Evolutionary conservation across 2,888 invertebrate species (phyloP), one percentile per base, ranked within the genome.

Genomic region (Sepiola atlantica): DNA sequence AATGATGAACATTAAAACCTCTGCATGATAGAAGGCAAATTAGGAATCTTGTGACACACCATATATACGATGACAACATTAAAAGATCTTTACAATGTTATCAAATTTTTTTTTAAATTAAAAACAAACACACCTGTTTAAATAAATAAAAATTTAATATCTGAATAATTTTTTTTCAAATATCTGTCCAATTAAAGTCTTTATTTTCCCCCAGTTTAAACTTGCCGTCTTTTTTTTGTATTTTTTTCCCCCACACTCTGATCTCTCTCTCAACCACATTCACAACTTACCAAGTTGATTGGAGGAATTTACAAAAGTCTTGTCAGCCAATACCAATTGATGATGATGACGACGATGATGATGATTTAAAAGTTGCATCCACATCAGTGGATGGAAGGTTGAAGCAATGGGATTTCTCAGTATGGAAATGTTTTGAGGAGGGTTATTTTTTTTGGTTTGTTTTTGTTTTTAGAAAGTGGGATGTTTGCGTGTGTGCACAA

Each of bases 131-230:
- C 77, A 77, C 8, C 45, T 77, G 10, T 77, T 77, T 77, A 77
- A 77, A 77, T 77, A 77, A 77, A 77, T 77, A 77, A 77, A 77
- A 77, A 77, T 77, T 77, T 77, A 77, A 77, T 77, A 77, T 77
- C 77, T 77, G 77, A 77, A 77, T 77, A 77, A 77, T 32, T 77
- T 8, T n/a, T 45, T 45, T 77, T 77, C 77, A 77, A 77, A 77
- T 77, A 77, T 77, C 77, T 77, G 77, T 77, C 77, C 77, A 77
- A 77, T 32, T 77, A 77, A 77, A 77, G 77, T 77, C 32, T 77
- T 77, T 77, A 77, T 77, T 45, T 45, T 32, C 3, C 32, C 77
- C n/a, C n/a, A 77, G 77, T 77, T 77, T 77, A 77, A 77, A 77
- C 10, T 77, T 32, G 77, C 77, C n/a, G 3, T 77, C n/a, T n/a